Evolutionary conservation across 2,888 invertebrate species (phyloP).

Genomic region (Teleogryllus oceanicus): DNA sequence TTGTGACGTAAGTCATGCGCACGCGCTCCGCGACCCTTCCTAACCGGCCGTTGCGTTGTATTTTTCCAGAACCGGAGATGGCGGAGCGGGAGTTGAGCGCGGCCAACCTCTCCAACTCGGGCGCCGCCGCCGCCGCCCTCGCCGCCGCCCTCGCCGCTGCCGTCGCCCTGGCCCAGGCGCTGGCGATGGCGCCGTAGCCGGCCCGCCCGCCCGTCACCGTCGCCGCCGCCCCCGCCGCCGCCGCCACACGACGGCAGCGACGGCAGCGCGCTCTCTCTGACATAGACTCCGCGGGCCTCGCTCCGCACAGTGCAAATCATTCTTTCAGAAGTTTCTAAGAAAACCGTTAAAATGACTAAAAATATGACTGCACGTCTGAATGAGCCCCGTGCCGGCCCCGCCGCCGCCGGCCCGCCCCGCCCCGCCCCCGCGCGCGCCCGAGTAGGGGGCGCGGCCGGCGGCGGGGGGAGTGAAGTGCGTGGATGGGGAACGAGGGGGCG

Average conservation of each 20-base stretch:
- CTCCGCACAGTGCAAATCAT: constrained; percentile 2
- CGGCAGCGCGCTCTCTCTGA: not conserved
- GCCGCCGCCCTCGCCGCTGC: not conserved
- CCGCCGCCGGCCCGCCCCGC: not conserved
- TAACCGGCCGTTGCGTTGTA: not conserved
- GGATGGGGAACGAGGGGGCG: not conserved
- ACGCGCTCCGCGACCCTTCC: too few species aligned
- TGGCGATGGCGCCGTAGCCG: not conserved
- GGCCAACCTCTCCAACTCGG: constrained; percentile 6
- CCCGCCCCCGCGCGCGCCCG: not conserved
- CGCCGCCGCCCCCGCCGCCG: not conserved
- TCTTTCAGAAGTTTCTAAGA: constrained; percentile 18
- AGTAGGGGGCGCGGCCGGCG: too few species aligned
- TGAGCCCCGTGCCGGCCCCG: not conserved
- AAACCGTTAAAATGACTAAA: constrained; percentile 2
- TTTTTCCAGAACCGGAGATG: not conserved
- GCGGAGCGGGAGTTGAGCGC: not conserved
- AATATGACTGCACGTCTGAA: constrained; percentile 10
- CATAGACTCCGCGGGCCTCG: not conserved
- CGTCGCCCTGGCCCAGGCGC: not conserved
- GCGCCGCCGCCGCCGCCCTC: not conserved
- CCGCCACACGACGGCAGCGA: not conserved
- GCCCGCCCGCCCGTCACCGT: not conserved
- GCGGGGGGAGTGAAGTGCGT: not conserved
- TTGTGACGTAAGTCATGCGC: too few species aligned